Evolutionary conservation across 2,797 vertebrate species (phyloP).

Genomic region (Onychomys leucogaster): DNA sequence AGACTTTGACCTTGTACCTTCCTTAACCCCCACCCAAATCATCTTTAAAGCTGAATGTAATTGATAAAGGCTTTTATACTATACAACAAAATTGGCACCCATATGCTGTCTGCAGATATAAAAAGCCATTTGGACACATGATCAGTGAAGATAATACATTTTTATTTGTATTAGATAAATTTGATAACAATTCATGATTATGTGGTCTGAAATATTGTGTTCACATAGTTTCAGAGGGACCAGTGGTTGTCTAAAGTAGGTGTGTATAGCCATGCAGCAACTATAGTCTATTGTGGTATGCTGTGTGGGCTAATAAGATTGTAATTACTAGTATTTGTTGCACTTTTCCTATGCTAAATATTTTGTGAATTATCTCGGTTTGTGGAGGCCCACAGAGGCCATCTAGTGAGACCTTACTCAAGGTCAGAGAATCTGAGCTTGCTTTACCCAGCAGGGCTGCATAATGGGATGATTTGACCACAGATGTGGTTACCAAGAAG

Average conservation of each 20-base stretch:
- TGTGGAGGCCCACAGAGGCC: too few species aligned
- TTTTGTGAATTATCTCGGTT: constrained; percentile 24
- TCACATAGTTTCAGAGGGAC: constrained; percentile 32
- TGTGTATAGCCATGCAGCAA: neutral
- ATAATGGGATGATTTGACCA: too few species aligned
- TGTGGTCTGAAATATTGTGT: constrained; percentile 27
- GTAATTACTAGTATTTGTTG: constrained; percentile 30
- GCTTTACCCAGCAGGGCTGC: too few species aligned
- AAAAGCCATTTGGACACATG: constrained; percentile 16
- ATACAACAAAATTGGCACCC: constrained; percentile 7
- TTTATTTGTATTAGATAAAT: constrained; percentile 51
- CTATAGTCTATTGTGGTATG: neutral
- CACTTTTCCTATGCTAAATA: neutral
- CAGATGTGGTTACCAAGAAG: too few species aligned
- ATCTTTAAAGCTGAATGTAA: constrained; percentile 53
- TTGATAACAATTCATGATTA: constrained; percentile 34
- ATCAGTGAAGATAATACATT: constrained; percentile 29
- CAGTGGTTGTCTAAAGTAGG: constrained; percentile 11
- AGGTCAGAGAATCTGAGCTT: too few species aligned
- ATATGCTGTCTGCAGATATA: neutral
- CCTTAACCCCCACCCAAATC: neutral
- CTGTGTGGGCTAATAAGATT: neutral
- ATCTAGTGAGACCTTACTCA: too few species aligned
- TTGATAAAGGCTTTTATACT: constrained; percentile 11
- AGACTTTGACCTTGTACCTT: neutral